Conservation (phyloP, 1,140 invertebrate genomes). For the Teleogryllus occipitalis region DNA sequence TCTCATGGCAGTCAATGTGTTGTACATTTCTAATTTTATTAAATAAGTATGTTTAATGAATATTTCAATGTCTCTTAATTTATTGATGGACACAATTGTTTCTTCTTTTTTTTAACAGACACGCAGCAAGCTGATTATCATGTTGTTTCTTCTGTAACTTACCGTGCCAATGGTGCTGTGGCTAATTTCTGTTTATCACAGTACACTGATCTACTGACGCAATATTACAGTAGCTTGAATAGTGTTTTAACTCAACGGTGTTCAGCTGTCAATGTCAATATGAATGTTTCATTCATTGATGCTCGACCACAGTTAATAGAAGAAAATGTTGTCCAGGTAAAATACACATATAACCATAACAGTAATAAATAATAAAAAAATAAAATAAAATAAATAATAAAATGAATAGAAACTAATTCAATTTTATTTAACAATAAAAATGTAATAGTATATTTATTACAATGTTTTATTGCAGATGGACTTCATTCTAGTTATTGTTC, state of each 20-base stretch:
- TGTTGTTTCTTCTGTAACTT: slow-evolving; percentile 78
- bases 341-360: not conserved
- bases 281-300: slow-evolving; percentile 84
- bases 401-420: not conserved
- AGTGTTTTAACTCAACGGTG: slow-evolving; percentile 79
- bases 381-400: not conserved
- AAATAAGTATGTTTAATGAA: not conserved
- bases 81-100: not conserved
- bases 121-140: slow-evolving; percentile 90
- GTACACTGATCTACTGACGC: slow-evolving; percentile 74
- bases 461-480: slow-evolving; percentile 49
- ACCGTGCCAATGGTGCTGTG: slow-evolving; percentile 82
- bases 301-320: slow-evolving; percentile 65
- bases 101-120: slow-evolving; percentile 45
- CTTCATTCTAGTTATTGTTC: slow-evolving; percentile 79
- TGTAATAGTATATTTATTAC: not conserved
- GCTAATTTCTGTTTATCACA: slow-evolving; percentile 71
- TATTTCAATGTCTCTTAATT: not conserved
- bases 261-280: slow-evolving; percentile 88
- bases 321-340: slow-evolving; percentile 71
- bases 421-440: not conserved
- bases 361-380: not conserved
- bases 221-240: slow-evolving; percentile 74
- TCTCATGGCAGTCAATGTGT: not conserved
- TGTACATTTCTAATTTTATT: too few species aligned